Percentiles rank a stretch among this genome's conserved stretches.
These are phyloP conservation scores for Carlito syrichta DNA, from an alignment of 2,113 vertebrate genomes.

Conservation along the genomic window DNA sequence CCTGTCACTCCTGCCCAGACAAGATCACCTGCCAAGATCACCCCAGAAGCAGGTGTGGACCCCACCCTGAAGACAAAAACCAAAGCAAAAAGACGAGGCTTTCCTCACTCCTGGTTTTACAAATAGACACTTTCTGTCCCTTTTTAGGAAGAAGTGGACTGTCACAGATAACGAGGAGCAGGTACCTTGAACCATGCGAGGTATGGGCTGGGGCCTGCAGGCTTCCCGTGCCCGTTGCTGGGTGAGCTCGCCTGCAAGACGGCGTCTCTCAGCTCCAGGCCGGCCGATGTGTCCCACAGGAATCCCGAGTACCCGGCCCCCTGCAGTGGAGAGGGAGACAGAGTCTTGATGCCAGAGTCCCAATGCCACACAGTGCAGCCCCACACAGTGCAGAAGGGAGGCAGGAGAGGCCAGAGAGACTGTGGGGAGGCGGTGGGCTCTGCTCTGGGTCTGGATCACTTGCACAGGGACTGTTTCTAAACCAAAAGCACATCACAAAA, in stretches of 20 bases:
- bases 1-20: background rate
- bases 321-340: slow-evolving; percentile 72
- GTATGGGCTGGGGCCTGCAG: slow-evolving; percentile 79
- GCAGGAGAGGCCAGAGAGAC: no score
- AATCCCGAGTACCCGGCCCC: slow-evolving; percentile 89
- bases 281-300: slow-evolving; percentile 91
- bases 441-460: background rate
- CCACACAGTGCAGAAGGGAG: no score
- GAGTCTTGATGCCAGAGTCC: no score
- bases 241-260: slow-evolving; percentile 79
- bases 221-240: slow-evolving; percentile 87
- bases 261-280: slow-evolving; percentile 89
- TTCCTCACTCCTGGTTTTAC: background rate
- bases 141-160: background rate
- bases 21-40: background rate
- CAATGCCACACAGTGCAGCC: no score
- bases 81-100: background rate
- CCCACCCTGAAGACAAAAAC: background rate
- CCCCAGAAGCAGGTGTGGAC: background rate
- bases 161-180: accelerated
- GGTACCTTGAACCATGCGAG: slow-evolving; percentile 91
- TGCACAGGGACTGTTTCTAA: background rate
- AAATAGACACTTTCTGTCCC: background rate
- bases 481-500: background rate
- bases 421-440: background rate